Evolutionary conservation across 2,888 invertebrate genomes (phyloP).

Genomic region (Rotaria socialis): DNA sequence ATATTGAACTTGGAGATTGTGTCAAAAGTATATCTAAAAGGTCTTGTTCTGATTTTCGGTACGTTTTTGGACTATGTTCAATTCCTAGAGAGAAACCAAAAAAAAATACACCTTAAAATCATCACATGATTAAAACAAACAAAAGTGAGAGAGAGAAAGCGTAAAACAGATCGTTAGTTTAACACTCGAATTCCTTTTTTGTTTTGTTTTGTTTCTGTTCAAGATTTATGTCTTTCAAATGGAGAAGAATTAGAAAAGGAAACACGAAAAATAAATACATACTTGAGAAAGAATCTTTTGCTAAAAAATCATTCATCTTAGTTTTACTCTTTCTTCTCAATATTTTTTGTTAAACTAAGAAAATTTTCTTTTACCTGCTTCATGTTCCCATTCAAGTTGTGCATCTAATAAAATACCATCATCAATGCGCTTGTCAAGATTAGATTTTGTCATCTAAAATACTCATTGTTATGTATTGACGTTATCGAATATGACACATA

Average conservation of each 20-base stretch:
- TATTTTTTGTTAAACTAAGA: neutral
- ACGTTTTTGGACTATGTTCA: neutral
- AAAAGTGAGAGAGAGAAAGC: neutral
- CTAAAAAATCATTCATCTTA: neutral
- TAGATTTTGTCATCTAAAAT: conserved; percentile 1
- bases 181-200: no score
- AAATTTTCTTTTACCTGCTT: neutral
- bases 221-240: no score
- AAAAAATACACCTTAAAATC: neutral
- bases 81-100: neutral
- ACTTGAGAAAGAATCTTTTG: neutral
- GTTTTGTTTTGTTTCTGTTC: no score
- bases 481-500: conserved; percentile 14
- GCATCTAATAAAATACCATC: conserved; percentile 3
- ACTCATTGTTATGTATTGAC: neutral
- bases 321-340: neutral
- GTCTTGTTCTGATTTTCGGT: conserved; percentile 6
- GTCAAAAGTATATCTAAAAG: neutral
- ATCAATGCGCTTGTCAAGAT: neutral
- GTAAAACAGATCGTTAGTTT: no score
- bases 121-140: neutral
- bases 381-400: conserved; percentile 36
- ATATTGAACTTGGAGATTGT: neutral
- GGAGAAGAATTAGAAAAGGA: no score
- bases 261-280: neutral